Evolutionary conservation across 2,888 invertebrate species (phyloP).

Genomic region (Oeneis ivallda): DNA sequence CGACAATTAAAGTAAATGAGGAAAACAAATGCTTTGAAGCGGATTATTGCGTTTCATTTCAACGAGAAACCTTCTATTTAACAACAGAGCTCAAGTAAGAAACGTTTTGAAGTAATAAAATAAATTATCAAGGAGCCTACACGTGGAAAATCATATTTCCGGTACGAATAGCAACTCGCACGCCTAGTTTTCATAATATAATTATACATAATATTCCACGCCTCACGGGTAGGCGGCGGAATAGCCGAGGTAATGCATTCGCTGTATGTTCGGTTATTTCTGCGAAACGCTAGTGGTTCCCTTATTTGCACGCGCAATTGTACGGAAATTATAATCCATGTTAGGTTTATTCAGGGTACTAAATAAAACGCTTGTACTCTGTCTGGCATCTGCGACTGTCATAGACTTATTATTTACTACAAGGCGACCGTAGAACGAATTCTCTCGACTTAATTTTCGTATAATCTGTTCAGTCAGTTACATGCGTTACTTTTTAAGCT

Average conservation of each 20-base stretch:
- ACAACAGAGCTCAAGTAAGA: neutral
- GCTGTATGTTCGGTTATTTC: conserved; percentile 23
- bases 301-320: conserved; percentile 5
- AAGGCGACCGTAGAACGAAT: too few relatives aligned
- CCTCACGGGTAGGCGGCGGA: conserved; percentile 24
- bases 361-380: neutral
- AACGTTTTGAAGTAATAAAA: neutral
- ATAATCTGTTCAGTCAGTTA: too few relatives aligned
- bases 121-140: neutral
- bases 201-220: conserved; percentile 19
- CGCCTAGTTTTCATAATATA: conserved; percentile 9
- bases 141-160: conserved; percentile 17
- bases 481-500: too few relatives aligned
- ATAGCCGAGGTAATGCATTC: conserved; percentile 24
- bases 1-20: too few relatives aligned
- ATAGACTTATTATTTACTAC: too few relatives aligned
- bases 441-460: too few relatives aligned
- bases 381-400: too few relatives aligned
- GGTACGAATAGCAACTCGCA: neutral
- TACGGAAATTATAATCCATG: conserved; percentile 1
- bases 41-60: too few relatives aligned
- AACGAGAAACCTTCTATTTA: too few relatives aligned
- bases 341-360: neutral
- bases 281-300: neutral
- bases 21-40: too few relatives aligned